Conservation (phyloP, 2,113 vertebrate species). For the Phalacrocorax brasilianus region DNA sequence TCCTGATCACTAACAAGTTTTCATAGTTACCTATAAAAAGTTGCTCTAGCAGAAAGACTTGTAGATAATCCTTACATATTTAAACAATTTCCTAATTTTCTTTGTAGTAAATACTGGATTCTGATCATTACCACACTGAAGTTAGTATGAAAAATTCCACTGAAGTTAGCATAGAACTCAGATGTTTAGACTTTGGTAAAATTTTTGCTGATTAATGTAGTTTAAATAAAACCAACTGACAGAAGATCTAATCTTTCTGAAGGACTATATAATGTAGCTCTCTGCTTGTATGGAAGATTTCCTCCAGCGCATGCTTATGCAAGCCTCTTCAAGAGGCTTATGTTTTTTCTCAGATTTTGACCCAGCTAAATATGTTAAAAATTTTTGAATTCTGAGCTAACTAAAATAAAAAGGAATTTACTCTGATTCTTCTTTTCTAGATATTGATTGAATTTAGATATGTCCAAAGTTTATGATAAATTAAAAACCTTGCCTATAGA, state of each 20-base stretch:
- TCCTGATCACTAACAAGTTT: neutral
- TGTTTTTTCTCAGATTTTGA: neutral
- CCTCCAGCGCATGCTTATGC: neutral
- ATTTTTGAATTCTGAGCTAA: too few species aligned
- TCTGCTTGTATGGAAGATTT: neutral
- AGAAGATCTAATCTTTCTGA: neutral
- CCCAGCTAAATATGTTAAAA: neutral
- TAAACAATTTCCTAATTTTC: neutral
- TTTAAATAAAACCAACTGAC: neutral
- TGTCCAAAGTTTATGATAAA: too few species aligned
- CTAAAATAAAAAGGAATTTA: too few species aligned
- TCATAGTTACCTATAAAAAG: neutral
- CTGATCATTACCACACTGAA: neutral
- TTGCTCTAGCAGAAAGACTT: neutral
- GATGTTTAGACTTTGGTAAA: neutral
- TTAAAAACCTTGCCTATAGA: too few species aligned
- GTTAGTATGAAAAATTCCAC: neutral
- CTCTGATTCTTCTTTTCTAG: too few species aligned
- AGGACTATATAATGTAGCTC: neutral
- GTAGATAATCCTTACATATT: neutral
- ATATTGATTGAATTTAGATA: too few species aligned
- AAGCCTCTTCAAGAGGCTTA: neutral
- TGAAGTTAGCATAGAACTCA: neutral
- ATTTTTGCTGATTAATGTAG: neutral
- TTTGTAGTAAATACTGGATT: neutral